Percentiles rank a stretch among this genome's conserved stretches.
phyloP scores from a whole-genome alignment of 2,888 invertebrate genomes.

The Drosophila cognata region DNA sequence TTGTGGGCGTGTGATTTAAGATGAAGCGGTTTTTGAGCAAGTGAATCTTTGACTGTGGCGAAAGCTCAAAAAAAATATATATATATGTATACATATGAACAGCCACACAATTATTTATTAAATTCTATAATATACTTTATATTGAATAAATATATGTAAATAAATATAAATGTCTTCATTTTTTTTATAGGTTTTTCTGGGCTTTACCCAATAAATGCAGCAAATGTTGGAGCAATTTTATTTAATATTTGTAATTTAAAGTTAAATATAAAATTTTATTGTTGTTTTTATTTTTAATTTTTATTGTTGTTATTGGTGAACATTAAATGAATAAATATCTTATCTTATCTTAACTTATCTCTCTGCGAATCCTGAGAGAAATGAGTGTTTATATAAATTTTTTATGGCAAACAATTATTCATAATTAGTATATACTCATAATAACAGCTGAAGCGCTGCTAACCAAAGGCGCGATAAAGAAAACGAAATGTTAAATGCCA shows the following conservation, averaged over 20 bases:
- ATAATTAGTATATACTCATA: background rate
- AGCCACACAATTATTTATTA: background rate
- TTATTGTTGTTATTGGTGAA: background rate
- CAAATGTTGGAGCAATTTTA: background rate
- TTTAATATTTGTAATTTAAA: background rate
- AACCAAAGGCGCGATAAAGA: constrained; percentile 4
- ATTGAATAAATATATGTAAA: background rate
- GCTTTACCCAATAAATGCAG: background rate
- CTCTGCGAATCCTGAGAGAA: background rate
- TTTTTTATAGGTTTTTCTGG: background rate
- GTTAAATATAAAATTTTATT: background rate
- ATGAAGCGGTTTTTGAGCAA: background rate
- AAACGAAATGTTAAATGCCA: constrained; percentile 29
- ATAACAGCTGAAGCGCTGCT: constrained; percentile 9
- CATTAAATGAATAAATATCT: background rate
- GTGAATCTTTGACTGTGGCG: constrained; percentile 33
- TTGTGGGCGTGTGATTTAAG: constrained; percentile 23
- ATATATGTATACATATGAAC: too few species aligned
- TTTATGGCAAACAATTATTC: background rate
- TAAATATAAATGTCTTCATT: background rate
- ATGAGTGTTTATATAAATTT: background rate
- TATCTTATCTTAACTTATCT: background rate
- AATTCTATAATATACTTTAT: background rate
- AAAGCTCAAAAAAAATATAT: background rate
- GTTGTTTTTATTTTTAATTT: background rate